A percentile compares a stretch with the other conserved stretches of the same genome.
Evolutionary conservation across 30 jellyfish, hydroid and myxozoan genomes (phyloP).

Genomic region (Chrysaora quinquecirrha): DNA sequence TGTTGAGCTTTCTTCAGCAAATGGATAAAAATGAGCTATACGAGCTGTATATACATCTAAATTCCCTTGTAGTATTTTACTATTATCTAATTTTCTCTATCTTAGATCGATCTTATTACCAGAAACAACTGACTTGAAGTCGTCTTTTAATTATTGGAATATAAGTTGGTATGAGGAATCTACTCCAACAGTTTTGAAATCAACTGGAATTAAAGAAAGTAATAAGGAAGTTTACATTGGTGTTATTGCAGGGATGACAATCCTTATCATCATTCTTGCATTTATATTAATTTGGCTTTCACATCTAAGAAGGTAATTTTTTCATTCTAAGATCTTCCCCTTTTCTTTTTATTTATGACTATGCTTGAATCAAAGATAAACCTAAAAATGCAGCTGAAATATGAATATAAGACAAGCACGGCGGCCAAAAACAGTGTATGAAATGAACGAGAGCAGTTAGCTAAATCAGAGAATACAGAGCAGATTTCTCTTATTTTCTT

Average conservation of each 20-base stretch:
- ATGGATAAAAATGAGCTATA: neutral
- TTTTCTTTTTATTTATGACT: neutral
- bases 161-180: conserved; percentile 18
- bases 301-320: neutral
- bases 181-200: conserved; percentile 18
- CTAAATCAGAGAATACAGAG: too few species aligned
- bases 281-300: conserved; percentile 52
- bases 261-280: neutral
- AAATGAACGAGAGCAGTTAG: too few species aligned
- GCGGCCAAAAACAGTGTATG: too few species aligned
- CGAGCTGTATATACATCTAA: neutral
- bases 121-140: neutral
- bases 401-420: too few species aligned
- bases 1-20: too few species aligned
- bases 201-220: neutral
- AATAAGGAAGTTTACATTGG: conserved; percentile 46
- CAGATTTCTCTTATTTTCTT: too few species aligned
- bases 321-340: neutral
- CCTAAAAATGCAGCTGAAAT: neutral
- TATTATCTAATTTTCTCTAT: too few species aligned
- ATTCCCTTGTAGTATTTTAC: too few species aligned
- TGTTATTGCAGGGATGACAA: conserved; percentile 49
- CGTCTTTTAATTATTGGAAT: conserved; percentile 9
- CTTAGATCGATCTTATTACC: conserved; percentile 9
- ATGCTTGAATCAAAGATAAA: neutral